Evolutionary conservation across 2,797 vertebrate species (phyloP).

Genomic region (Hipposideros larvatus): DNA sequence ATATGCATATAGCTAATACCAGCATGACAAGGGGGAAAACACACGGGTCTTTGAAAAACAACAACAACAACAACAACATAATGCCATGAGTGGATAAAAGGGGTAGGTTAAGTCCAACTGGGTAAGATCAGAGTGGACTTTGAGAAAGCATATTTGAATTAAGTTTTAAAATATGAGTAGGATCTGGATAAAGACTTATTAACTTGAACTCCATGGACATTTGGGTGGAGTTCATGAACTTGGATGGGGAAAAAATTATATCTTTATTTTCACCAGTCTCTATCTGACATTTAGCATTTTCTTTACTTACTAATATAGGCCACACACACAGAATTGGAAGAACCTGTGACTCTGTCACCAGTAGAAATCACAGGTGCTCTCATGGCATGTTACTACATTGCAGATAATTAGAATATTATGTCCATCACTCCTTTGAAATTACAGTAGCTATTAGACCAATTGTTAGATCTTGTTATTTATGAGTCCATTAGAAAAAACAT

Average conservation of each 20-base stretch:
- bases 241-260: not conserved
- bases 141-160: not conserved
- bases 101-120: not conserved
- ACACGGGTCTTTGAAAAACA: not conserved
- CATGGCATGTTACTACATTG: no score
- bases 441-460: not conserved
- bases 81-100: not conserved
- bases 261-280: not conserved
- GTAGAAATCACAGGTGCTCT: not conserved
- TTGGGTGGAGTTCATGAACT: not conserved
- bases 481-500: not conserved
- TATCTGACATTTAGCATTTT: not conserved
- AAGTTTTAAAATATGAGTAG: not conserved
- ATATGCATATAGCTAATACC: not conserved
- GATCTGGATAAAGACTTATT: not conserved
- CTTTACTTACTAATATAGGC: not conserved
- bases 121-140: not conserved
- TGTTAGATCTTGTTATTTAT: not conserved
- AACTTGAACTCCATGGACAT: not conserved
- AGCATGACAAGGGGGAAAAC: not conserved
- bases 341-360: not conserved
- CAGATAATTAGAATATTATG: constrained; percentile 1
- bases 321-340: not conserved
- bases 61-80: not conserved
- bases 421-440: not conserved